Evolutionary conservation across 1,140 invertebrate species (phyloP), one percentile per base, ranked within the genome.

Genomic region (Brachystomella parvula): DNA sequence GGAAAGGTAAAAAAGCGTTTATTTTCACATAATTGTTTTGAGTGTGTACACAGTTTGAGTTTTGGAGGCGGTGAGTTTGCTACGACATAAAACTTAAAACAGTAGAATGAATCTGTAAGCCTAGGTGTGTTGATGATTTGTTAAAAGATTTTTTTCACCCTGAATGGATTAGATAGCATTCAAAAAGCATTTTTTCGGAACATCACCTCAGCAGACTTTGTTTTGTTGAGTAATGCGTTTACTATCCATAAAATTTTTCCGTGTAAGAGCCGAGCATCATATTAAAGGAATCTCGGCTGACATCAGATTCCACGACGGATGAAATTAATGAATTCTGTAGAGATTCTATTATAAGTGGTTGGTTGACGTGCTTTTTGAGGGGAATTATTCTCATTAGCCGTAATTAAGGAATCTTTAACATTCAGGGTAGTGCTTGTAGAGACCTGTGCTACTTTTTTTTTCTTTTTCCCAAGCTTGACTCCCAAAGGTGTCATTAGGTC

Each of bases 181-280:
- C 17, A 60, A 33, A 33, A 32, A 24, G 30, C n/a, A n/a, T n/a
- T n/a, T n/a, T n/a, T n/a, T 26, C 26, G 21, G 30, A 29, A 59
- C 24, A 21, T n/a, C 33, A 33, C n/a, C 31, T 33, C 33, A 24
- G 21, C 24, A 33, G 33, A 31, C 17, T 31, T 60, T 9, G 29
- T 29, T 21, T 32, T 21, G 19, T 60, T 32, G 24, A 17, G 15
- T 60, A 19, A 44, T 61, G 59, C 62, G 59, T 66, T 66, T 66
- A 66, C 65, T 59, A 66, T 62, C 65, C 65, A 66, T 66, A 66
- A 66, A 49, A 66, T 61, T 66, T 53, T 62, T 61, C n/a, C 59
- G 56, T 66, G 31, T 66, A 44, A 44, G n/a, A 44, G 39, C 39
- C 9, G n/a, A 44, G 39, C 39, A 44, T 12, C 39, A n/a, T 44